Conservation (phyloP, 2,888 invertebrate genomes). For the Euzetes globulus region DNA sequence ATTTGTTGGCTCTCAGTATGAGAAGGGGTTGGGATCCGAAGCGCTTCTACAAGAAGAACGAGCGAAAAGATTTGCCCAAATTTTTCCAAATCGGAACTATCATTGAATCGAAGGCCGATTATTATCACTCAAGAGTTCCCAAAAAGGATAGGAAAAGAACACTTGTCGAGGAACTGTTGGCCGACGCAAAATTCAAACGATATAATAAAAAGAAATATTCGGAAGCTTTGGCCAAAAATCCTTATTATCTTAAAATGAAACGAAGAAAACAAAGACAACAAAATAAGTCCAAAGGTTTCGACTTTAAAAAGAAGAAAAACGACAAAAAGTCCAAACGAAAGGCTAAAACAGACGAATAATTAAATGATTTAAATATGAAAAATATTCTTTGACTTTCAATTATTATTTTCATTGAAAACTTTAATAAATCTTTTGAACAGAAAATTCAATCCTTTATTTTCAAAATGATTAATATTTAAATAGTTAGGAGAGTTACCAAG, state of each 20-base stretch:
- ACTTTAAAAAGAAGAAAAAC: background rate
- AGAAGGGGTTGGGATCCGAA: conserved; percentile 83
- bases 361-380: too few relatives aligned
- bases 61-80: conserved; percentile 69
- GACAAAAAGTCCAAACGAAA: background rate
- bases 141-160: conserved; percentile 79
- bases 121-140: conserved; percentile 70
- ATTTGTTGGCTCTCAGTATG: conserved; percentile 84
- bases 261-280: background rate
- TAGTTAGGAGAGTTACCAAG: too few relatives aligned
- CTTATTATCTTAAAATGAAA: conserved; percentile 15
- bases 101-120: conserved; percentile 77
- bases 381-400: too few relatives aligned
- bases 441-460: too few relatives aligned
- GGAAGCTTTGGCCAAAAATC: conserved; percentile 21
- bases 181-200: conserved; percentile 66
- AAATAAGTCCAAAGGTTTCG: background rate
- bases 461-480: too few relatives aligned
- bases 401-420: too few relatives aligned
- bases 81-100: conserved; percentile 71
- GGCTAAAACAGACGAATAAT: too few relatives aligned
- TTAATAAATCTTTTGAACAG: too few relatives aligned
- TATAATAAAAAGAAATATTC: conserved; percentile 54
- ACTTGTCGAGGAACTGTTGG: conserved; percentile 84
- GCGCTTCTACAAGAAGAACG: conserved; percentile 84